Evolutionary conservation across 2,888 invertebrate species (phyloP).

Genomic region (Sisyra terminalis): DNA sequence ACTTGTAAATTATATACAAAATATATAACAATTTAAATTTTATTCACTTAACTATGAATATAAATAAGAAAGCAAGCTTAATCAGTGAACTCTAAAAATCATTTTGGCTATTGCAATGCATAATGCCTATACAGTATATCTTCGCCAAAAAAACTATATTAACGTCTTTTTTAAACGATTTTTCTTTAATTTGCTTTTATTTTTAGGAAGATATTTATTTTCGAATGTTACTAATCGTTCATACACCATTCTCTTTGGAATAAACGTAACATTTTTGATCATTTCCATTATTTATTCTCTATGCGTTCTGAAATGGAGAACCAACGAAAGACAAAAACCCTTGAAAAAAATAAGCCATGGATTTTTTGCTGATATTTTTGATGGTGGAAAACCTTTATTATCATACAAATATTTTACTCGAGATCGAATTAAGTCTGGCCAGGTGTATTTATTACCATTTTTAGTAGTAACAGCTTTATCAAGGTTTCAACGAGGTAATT

Average conservation of each 20-base stretch:
- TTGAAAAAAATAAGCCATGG: constrained; percentile 36
- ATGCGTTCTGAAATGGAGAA: constrained; percentile 50
- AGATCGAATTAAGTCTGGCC: constrained; percentile 32
- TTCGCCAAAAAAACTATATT: no score
- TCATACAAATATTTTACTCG: constrained; percentile 38
- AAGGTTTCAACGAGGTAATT: constrained; percentile 53
- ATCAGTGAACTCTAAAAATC: no score
- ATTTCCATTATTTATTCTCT: constrained; percentile 46
- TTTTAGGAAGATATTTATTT: constrained; percentile 48
- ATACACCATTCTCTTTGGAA: constrained; percentile 53
- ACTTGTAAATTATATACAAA: not conserved
- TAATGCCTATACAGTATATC: no score
- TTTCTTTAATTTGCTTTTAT: no score
- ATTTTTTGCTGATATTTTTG: constrained; percentile 53
- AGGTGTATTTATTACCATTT: constrained; percentile 46
- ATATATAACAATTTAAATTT: not conserved
- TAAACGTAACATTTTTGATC: constrained; percentile 45
- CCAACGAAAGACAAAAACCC: constrained; percentile 43
- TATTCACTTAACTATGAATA: no score
- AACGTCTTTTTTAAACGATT: no score
- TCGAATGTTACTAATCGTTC: constrained; percentile 40
- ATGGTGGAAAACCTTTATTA: constrained; percentile 45
- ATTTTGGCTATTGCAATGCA: no score
- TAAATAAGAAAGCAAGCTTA: no score
- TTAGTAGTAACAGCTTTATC: constrained; percentile 60